phyloP scores from a whole-genome alignment of 2,888 invertebrate genomes.

The Eupeodes luniger region DNA sequence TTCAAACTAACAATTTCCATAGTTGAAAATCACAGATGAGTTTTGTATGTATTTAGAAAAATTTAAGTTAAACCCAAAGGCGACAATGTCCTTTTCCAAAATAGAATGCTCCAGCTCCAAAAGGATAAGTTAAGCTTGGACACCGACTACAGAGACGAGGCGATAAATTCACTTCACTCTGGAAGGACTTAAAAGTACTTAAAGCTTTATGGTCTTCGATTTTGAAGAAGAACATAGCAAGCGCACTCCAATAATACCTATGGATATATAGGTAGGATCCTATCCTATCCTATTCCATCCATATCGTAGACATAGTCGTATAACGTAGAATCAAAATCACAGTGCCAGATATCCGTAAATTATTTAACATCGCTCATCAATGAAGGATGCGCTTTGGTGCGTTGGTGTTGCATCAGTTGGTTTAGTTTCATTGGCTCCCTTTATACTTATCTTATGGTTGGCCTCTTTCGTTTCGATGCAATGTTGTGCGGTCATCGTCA shows the following conservation, averaged over 20 bases:
- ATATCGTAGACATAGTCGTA: too few relatives aligned
- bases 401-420: neutral
- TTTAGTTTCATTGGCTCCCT: conserved; percentile 11
- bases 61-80: neutral
- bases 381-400: conserved; percentile 14
- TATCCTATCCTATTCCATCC: too few relatives aligned
- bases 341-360: conserved; percentile 61
- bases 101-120: neutral
- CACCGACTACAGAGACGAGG: neutral
- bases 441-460: conserved; percentile 10
- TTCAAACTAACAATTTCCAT: neutral
- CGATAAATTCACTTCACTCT: conserved; percentile 36
- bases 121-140: conserved; percentile 3
- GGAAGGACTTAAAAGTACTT: conserved; percentile 29
- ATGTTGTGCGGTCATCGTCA: conserved; percentile 46
- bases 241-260: neutral
- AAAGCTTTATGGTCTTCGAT: conserved; percentile 30
- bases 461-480: conserved; percentile 13
- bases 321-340: conserved; percentile 39
- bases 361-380: conserved; percentile 60
- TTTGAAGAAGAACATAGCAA: conserved; percentile 6
- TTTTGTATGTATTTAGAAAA: neutral
- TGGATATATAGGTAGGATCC: neutral
- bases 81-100: conserved; percentile 14
- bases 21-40: conserved; percentile 11